phyloP scores from a whole-genome alignment of 2,797 vertebrate genomes.

The Discoglossus pictus region DNA sequence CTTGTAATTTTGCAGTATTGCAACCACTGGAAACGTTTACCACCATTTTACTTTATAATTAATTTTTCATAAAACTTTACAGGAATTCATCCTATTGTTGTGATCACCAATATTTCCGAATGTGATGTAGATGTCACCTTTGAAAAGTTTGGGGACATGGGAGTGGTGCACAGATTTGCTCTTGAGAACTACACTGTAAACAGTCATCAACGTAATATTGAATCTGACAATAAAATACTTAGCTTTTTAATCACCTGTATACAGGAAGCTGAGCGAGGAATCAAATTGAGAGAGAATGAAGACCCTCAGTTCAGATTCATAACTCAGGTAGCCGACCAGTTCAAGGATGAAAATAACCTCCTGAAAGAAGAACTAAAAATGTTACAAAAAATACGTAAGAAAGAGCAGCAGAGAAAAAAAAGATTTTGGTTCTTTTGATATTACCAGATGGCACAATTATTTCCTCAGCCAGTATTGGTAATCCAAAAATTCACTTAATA shows the following conservation, averaged over 20 bases:
- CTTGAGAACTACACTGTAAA: slow-evolving; percentile 13
- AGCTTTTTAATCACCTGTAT: not conserved
- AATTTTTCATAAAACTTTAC: too few species aligned
- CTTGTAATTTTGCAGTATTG: too few species aligned
- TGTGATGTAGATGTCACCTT: not conserved
- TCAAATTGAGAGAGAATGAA: not conserved
- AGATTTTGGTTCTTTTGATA: too few species aligned
- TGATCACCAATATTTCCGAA: not conserved
- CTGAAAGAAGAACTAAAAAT: not conserved
- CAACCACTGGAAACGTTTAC: too few species aligned
- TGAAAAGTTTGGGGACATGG: not conserved
- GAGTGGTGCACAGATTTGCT: not conserved
- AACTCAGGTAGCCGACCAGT: not conserved
- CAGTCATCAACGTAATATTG: not conserved
- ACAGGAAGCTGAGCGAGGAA: not conserved
- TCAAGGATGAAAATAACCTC: not conserved
- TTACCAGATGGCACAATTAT: too few species aligned
- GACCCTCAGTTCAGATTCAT: not conserved
- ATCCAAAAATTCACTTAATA: too few species aligned
- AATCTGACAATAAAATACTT: not conserved
- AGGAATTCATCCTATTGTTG: not conserved
- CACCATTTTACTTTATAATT: too few species aligned
- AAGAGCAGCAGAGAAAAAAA: too few species aligned
- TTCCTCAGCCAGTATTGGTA: too few species aligned
- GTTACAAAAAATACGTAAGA: too few species aligned